Conservation (phyloP, 2,888 invertebrate genomes). For the Endomychus coccineus region DNA sequence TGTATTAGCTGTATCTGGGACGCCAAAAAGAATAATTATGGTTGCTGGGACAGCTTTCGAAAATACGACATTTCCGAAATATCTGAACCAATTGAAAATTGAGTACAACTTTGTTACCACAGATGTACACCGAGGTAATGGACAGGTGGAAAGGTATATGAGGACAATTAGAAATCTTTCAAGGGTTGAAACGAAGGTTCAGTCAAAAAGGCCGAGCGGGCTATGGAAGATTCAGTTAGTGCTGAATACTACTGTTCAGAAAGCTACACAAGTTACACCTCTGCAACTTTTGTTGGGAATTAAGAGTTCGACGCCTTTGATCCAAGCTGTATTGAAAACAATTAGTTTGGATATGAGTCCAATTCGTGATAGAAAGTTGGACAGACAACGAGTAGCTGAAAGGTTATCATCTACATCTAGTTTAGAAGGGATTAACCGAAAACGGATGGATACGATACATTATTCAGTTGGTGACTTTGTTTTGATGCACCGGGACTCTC, state of each 20-base stretch:
- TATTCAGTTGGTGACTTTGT: too few species aligned
- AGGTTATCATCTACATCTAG: too few species aligned
- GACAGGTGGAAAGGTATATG: too few species aligned
- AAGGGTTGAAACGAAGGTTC: conserved; percentile 18
- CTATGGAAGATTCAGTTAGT: conserved; percentile 23
- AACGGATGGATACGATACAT: too few species aligned
- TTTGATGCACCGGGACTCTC: too few species aligned
- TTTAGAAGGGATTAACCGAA: too few species aligned
- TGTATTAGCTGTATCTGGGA: conserved; percentile 19
- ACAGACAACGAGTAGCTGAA: too few species aligned
- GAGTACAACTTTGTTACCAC: too few species aligned
- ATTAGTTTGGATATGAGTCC: neutral
- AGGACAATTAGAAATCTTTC: conserved; percentile 21
- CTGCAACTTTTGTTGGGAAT: conserved; percentile 21
- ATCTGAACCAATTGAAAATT: too few species aligned
- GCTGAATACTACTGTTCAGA: conserved; percentile 23
- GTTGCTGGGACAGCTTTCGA: conserved; percentile 20
- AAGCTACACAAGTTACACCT: conserved; percentile 22
- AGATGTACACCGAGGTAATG: too few species aligned
- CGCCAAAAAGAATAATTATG: conserved; percentile 19
- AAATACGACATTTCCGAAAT: conserved; percentile 18
- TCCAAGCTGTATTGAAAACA: conserved; percentile 18
- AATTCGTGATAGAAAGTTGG: too few species aligned
- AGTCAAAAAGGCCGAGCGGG: conserved; percentile 21
- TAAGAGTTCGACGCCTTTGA: conserved; percentile 18